These are phyloP conservation scores for Oncorhynchus tshawytscha DNA, from an alignment of 2,113 vertebrate species.

Conservation along the genomic window DNA sequence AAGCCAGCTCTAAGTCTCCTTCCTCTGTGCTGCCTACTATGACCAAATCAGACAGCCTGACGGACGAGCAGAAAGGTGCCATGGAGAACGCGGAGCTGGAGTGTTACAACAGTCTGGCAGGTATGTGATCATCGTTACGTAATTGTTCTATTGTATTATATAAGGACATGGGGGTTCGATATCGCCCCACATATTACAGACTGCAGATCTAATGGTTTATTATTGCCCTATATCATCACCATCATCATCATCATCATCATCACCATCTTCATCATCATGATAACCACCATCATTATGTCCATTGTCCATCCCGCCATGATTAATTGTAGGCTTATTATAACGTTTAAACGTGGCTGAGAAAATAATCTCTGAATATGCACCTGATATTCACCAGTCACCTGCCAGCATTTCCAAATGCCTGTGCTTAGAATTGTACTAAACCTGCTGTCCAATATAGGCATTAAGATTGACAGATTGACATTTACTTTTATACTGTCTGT, in stretches of 20 bases:
- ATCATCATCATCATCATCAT: no score
- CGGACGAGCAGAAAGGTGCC: conserved; percentile 89
- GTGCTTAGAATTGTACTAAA: no score
- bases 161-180: not conserved
- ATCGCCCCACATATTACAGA: not conserved
- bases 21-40: conserved; percentile 61
- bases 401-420: no score
- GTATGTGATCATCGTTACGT: conserved; percentile 54
- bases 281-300: not conserved
- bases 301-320: not conserved
- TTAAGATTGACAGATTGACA: no score
- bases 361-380: no score
- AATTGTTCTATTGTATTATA: not conserved
- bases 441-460: no score
- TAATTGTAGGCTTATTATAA: no score
- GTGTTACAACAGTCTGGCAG: conserved; percentile 98
- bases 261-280: not conserved
- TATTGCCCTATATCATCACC: no score
- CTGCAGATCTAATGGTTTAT: not conserved
- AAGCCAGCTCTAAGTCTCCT: conserved; percentile 68
- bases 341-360: no score
- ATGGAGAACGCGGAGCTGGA: conserved; percentile 93
- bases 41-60: conserved; percentile 72
- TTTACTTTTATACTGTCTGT: no score
- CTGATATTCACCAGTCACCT: no score